A percentile compares a stretch with the other conserved stretches of the same genome.
Evolutionary conservation across 2,797 vertebrate genomes (phyloP).

Genomic region (Pseudochirops corinnae): DNA sequence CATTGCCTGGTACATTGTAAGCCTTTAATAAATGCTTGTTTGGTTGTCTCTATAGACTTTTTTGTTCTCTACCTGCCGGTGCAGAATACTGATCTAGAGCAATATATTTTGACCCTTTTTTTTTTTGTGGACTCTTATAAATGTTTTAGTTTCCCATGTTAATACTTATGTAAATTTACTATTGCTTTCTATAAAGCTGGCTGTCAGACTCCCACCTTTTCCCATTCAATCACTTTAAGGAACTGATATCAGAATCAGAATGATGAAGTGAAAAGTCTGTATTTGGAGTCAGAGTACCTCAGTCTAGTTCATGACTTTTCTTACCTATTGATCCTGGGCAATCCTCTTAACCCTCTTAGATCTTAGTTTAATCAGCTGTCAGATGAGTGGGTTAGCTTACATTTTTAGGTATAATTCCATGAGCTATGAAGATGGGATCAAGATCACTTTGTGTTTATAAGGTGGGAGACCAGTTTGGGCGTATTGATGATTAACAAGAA

Average conservation of each 20-base stretch:
- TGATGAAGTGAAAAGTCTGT: neutral
- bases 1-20: neutral
- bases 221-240: neutral
- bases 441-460: too few relatives aligned
- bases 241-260: neutral
- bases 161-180: neutral
- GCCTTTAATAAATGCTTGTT: neutral
- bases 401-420: too few relatives aligned
- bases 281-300: neutral
- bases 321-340: neutral
- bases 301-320: neutral
- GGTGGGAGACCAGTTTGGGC: too few relatives aligned
- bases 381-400: too few relatives aligned
- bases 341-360: too few relatives aligned
- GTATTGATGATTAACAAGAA: too few relatives aligned
- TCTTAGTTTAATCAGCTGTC: too few relatives aligned
- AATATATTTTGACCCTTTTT: neutral
- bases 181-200: neutral
- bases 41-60: too few relatives aligned
- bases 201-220: too few relatives aligned
- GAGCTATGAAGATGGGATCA: too few relatives aligned
- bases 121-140: neutral
- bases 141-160: neutral
- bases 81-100: too few relatives aligned
- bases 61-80: too few relatives aligned